Conservation (phyloP, 2,888 invertebrate species). For the Callimorpha dominula region DNA sequence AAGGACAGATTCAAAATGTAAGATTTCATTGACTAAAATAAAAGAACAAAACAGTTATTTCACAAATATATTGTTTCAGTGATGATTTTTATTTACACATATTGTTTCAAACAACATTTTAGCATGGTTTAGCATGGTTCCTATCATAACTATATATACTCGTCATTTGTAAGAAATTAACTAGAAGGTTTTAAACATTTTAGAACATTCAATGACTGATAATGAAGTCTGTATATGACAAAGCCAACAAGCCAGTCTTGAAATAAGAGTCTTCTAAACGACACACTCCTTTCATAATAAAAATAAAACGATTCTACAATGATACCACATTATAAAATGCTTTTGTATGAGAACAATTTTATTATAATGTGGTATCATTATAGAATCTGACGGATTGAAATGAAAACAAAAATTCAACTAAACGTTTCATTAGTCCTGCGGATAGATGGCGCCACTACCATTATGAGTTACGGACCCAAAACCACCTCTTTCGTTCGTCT, state of each 20-base stretch:
- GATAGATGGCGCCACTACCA: constrained; percentile 49
- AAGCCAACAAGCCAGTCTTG: neutral
- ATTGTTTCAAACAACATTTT: neutral
- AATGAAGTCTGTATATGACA: constrained; percentile 4
- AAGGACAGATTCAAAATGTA: neutral
- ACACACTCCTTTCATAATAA: neutral
- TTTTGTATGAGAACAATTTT: too few species aligned
- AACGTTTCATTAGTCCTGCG: constrained; percentile 32
- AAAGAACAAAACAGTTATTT: constrained; percentile 1
- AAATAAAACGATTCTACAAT: neutral
- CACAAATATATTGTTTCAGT: neutral
- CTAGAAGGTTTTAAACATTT: neutral
- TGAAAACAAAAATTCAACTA: constrained; percentile 26
- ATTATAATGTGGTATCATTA: too few species aligned
- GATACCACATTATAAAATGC: too few species aligned
- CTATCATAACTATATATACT: neutral
- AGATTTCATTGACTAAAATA: neutral
- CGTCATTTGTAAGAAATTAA: neutral
- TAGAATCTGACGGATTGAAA: neutral
- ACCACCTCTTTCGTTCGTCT: constrained; percentile 42
- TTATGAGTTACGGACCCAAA: constrained; percentile 45
- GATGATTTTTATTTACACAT: neutral
- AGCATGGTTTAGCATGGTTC: neutral
- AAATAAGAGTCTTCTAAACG: neutral
- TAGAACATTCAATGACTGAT: neutral